Percentiles rank a stretch among this genome's conserved stretches.
These are phyloP conservation scores for Erynnis tages DNA, from an alignment of 2,888 invertebrate species.

Conservation along the genomic window DNA sequence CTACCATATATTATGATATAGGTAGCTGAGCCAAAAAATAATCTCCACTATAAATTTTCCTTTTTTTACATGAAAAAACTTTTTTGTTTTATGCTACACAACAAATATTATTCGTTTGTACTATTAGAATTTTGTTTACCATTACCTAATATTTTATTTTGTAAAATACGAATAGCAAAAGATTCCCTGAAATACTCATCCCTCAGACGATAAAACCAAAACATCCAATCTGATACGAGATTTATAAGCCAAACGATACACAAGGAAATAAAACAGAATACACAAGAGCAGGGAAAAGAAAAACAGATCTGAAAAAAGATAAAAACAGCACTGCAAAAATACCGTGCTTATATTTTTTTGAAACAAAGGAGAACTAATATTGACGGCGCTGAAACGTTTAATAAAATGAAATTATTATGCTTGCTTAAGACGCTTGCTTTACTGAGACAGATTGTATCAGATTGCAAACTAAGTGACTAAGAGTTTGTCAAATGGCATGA, in stretches of 20 bases:
- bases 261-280: not conserved
- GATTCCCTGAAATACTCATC: no score
- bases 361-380: conserved; percentile 7
- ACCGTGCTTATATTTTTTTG: not conserved
- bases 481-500: not conserved
- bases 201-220: conserved; percentile 1
- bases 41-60: no score
- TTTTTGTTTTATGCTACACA: no score
- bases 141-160: no score
- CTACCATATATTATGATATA: no score
- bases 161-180: no score
- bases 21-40: no score
- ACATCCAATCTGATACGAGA: conserved; percentile 2
- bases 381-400: conserved; percentile 4
- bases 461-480: conserved; percentile 4
- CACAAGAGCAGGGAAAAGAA: conserved; percentile 1
- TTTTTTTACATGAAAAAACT: no score
- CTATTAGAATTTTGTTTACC: no score
- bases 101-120: no score
- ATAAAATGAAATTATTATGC: conserved; percentile 14
- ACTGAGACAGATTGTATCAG: conserved; percentile 1
- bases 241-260: conserved; percentile 9
- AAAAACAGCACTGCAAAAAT: conserved; percentile 7
- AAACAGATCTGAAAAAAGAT: conserved; percentile 11
- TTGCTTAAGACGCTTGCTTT: conserved; percentile 5